Base-by-base conservation (phyloP, 2,797 vertebrate genomes). In the Oreochromis mossambicus region DNA sequence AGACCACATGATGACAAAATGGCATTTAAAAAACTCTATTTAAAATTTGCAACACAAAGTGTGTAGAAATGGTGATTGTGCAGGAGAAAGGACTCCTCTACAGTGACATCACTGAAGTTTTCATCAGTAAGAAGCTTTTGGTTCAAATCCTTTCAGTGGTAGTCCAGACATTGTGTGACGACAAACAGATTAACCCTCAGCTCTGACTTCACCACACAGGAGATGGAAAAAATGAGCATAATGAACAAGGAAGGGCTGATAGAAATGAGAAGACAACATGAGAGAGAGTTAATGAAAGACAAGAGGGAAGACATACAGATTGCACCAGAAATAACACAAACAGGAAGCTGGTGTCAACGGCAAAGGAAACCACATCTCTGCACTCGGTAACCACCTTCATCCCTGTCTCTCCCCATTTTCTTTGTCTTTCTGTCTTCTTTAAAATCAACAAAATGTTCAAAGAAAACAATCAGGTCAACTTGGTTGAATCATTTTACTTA, bases 301-400 rank as follows among this genome's bases (percentile, higher is more conserved):
- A 76, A 51, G 24, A 29, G 48, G 48, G 52, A 55, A 61, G 43
- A 66, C 51, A 46, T 52, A 80, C 61, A 89, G 43, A 56, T 54
- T 79, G 56, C 2, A 77, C 88, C 90, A 86, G 87, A 91, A 89
- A 94, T 91, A 91, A 92, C 91, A 94, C 91, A 94, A 95, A 95
- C 95, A 96, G 95, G 95, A 96, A 94, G 92, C 83, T 92, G 90
- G 92, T 92, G 89, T 92, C 89, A 94, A 94, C 90, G 88, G 83
- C 82, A 94, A 90, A 95, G 95, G 95, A 96, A 96, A 95, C 95
- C 95, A 91, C 94, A 94, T 80, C 63, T 82, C 92, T 94, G 95
- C 91, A 89, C 87, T 89, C 77, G n/a, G 85, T 84, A 92, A 88
- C 88, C 83, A 89, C 88, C 77, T 91, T 82, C 77, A 46, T 88